Evolutionary conservation across 2,797 vertebrate genomes (phyloP), one percentile per base, ranked within the genome.

Genomic region (Crypturellus tataupa): DNA sequence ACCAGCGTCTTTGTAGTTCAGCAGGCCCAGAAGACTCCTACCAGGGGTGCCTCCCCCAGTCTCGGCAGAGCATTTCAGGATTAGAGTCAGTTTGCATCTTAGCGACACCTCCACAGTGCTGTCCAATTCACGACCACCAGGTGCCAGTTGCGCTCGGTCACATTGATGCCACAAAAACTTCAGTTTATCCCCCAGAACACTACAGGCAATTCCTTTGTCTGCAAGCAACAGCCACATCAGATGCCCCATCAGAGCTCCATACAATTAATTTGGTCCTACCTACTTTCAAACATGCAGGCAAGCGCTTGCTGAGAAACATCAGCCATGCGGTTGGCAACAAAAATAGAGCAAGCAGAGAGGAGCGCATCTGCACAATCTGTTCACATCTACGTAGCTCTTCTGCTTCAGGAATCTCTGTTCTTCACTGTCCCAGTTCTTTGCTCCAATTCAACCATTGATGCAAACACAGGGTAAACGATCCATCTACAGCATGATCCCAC

Each of bases 1-100:
- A 73, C 44, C 76, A 24, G 60, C 40, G 2, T 1, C 0, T 0
- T 1, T 64, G 77, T 0, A 10, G 39, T 72, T 46, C 72, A 51
- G 4, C 19, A 24, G 53, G 17, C 35, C 55, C 44, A 24, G 0
- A 1, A 42, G 25, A 51, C 64, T 59, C 42, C 51, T 56, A 60
- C 10, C 77, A 53, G 39, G 1, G 53, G 2, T 15, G 15, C 3
- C 2, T 27, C 51, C 35, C 39, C 72, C 59, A 27, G n/a, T 2
- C 3, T 1, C 10, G 40, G 31, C 2, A 0, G 0, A 53, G 49
- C 0, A 0, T 37, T 71, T 11, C n/a, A 0, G 0, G 65, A 16
- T n/a, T 5, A 1, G 7, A 63, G 10, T 31, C 31, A 18, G 24
- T 2, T 5, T 75, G 23, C 6, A 37, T 35, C 8, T 16, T 31